Evolutionary conservation across 2,113 vertebrate genomes (phyloP), one percentile per base, ranked within the genome.

Genomic region (Cochlearius cochlearius): DNA sequence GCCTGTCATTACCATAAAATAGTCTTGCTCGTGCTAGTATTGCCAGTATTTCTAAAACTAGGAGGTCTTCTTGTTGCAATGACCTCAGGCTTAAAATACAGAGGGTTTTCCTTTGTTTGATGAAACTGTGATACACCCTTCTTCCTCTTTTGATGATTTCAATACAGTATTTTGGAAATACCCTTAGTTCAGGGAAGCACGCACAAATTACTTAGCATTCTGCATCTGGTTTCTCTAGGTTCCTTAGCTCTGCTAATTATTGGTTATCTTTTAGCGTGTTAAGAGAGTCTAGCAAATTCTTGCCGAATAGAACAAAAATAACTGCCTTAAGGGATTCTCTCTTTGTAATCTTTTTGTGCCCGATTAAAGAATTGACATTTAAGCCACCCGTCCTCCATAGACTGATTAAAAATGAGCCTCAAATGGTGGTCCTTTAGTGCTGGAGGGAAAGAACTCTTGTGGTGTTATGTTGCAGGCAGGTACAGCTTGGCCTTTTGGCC

Each of bases 71-170:
- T 89, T 74, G 25, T 79, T 94, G n/a, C 69, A 94, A 0, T 87
- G 69, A n/a, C 80, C 90, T 87, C 53, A 45, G 90, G 87, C 86
- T 85, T 71, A 67, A 78, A 87, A 67, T 52, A 18, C 2, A 72
- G 89, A 87, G 64, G n/a, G 10, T 85, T 91, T 94, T 87, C 73
- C 92, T 95, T 91, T 90, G 82, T 90, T 68, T 47, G 64, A 25
- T 87, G 87, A 22, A 87, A 43, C 76, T 71, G 38, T 80, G 77
- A 63, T 89, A 67, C 66, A 62, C 66, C 87, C 66, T 91, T 47
- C 93, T 95, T 95, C 95, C 89, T 92, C 92, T 95, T 96, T 92
- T 96, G 95, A 81, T 92, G 76, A 76, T 91, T 96, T 94, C 81
- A 85, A 0, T 63, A 7, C 67, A 47, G 50, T 84, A 49, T 87